Base-by-base conservation (phyloP, 2,888 invertebrate species). In the Phyllotreta cruciferae region DNA sequence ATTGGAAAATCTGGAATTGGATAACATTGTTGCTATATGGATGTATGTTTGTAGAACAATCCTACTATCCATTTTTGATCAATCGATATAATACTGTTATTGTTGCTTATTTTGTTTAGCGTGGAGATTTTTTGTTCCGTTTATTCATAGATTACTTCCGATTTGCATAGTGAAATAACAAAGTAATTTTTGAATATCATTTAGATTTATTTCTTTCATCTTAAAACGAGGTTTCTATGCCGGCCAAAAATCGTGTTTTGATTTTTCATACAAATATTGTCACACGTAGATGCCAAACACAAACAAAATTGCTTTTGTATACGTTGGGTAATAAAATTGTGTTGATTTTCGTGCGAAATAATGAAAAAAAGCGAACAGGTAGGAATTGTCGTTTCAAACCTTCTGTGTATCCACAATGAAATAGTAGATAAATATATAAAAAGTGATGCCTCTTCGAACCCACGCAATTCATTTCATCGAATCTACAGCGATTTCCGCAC, bases 221-320 rank as follows among this genome's bases (percentile, higher is more conserved):
- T 44, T 9, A 13, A n/a, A 7, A 13, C 14, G 44, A 4, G 7
- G 13, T 44, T 3, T 7, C 14, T 13, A 44, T 34, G 34, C 24
- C 24, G 9, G 50, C 6, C 35, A 10, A 50, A 36, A 50, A 1
- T n/a, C 10, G 8, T 13, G 52, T 52, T 52, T 52, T 52, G 52
- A 52, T 52, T 52, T 52, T 36, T 37, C 14, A 1, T 37, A 13
- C 37, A 37, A 52, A 52, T 52, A 52, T 52, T 52, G 52, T 52
- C 37, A 49, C 52, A 47, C 14, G 11, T 4, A 35, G 35, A 37
- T 38, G 10, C 8, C 11, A 10, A 52, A 37, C 7, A 37, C 13
- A 52, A 37, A 52, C 52, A 52, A 52, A 49, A 52, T 52, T 37
- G 37, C 10, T 52, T 37, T 52, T 52, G 37, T 52, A 52, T 37